phyloP scores from a whole-genome alignment of 2,888 invertebrate genomes.

The Hirudinaria manillensis region DNA sequence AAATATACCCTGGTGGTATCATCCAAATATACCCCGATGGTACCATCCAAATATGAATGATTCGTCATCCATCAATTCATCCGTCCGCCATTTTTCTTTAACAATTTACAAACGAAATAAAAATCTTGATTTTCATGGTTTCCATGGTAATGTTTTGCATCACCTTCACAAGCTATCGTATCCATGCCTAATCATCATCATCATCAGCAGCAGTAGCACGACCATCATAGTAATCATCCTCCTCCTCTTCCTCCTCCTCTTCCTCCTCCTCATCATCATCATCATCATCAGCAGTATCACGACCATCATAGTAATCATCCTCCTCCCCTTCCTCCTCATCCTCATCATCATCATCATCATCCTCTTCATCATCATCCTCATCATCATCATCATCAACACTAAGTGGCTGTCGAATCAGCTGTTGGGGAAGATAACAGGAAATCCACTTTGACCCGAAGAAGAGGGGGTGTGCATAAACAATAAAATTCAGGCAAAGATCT shows the following conservation, averaged over 20 bases:
- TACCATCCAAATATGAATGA: not conserved
- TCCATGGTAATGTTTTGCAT: not conserved
- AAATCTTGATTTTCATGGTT: not conserved
- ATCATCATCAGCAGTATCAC: slow-evolving; percentile 22
- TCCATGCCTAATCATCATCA: slow-evolving; percentile 23
- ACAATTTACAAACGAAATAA: not conserved
- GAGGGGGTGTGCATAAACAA: not conserved
- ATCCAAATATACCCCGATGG: not conserved
- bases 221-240: slow-evolving; percentile 35
- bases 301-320: slow-evolving; percentile 30
- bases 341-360: slow-evolving; percentile 29
- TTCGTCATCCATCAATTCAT: not conserved
- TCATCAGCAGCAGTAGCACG: slow-evolving; percentile 34
- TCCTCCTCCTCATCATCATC: slow-evolving; percentile 30
- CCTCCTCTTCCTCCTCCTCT: slow-evolving; percentile 36
- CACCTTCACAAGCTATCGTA: not conserved
- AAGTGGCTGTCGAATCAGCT: slow-evolving; percentile 12
- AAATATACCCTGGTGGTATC: not conserved
- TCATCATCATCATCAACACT: slow-evolving; percentile 33
- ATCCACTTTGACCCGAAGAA: slow-evolving; percentile 11
- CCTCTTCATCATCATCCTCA: slow-evolving; percentile 32
- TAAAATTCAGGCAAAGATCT: too few species aligned
- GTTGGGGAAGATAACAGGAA: slow-evolving; percentile 13
- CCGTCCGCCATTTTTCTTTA: not conserved
- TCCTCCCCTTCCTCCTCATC: slow-evolving; percentile 30